These are phyloP conservation scores for Trachelus tabidus DNA, from an alignment of 2,888 invertebrate species.

Conservation along the genomic window DNA sequence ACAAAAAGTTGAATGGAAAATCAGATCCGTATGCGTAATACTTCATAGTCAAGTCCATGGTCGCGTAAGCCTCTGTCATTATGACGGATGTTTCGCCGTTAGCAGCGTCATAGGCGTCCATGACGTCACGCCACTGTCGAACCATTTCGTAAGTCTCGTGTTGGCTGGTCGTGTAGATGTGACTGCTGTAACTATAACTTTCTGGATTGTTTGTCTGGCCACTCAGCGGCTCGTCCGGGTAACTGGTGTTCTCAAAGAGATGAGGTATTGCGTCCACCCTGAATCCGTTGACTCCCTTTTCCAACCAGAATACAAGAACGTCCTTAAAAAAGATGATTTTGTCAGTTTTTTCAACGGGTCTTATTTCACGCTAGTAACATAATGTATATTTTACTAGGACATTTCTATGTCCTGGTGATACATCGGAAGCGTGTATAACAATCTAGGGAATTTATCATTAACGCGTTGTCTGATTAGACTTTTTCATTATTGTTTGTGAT, in stretches of 20 bases:
- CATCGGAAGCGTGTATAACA: no score
- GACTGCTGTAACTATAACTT: conserved; percentile 69
- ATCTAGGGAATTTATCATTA: background rate
- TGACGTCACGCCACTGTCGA: conserved; percentile 69
- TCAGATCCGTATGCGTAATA: conserved; percentile 73
- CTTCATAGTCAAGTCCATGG: conserved; percentile 69
- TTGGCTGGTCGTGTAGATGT: conserved; percentile 72
- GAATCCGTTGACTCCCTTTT: conserved; percentile 81
- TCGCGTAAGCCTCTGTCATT: conserved; percentile 74
- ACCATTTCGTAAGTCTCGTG: conserved; percentile 72
- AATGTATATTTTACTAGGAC: no score
- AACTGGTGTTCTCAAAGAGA: conserved; percentile 63
- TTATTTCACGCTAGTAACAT: no score
- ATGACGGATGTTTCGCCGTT: conserved; percentile 48
- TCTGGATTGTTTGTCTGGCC: conserved; percentile 65
- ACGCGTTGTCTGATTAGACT: background rate
- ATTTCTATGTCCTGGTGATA: no score
- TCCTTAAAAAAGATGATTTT: conserved; percentile 47
- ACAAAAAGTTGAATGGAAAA: conserved; percentile 76
- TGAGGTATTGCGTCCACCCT: conserved; percentile 76
- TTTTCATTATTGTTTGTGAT: background rate
- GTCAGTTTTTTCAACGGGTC: no score
- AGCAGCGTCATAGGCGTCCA: conserved; percentile 66
- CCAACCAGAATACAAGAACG: conserved; percentile 79
- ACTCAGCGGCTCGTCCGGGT: conserved; percentile 70